Base-by-base conservation (phyloP, 2,113 vertebrate species). In the Ictalurus punctatus region DNA sequence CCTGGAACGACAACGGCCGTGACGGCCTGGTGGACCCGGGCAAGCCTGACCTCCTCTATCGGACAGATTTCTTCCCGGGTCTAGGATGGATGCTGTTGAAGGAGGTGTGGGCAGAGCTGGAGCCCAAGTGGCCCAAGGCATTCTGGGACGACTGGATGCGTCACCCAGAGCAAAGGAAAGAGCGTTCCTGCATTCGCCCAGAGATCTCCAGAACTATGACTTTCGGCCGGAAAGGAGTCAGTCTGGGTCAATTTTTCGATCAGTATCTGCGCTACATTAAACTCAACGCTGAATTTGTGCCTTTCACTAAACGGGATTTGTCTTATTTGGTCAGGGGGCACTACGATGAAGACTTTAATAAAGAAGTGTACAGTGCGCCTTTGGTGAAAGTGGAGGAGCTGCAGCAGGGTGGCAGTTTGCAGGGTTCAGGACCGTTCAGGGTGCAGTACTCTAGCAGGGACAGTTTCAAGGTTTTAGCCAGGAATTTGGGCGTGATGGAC, bases 71-170 rank as follows among this genome's bases (percentile, higher is more conserved):
- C 58, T 99, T 99, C 82, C 98, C 98, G 0, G 98, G 98, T 0
- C 88, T 99, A 16, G 98, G 98, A 0, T 99, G 98, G 98, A 90
- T 99, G 92, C 91, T 99, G 16, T 40, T 98, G 13, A 96, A 95
- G 0, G 97, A 97, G 4, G 90, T 97, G 1, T 99, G 98, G 98
- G 96, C 95, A 0, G 98, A 99, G 40, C 88, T 99, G 19, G 98
- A 99, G 58, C 97, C 97, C 81, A 98, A 98, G n/a, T 99, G 98
- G 98, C 98, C 98, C 0, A 92, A 91, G 0, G 97, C 98, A 0
- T 99, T 99, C 83, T 99, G 98, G 98, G 98, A 99, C 0, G 98
- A 99, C 90, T 99, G 98, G 98, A 98, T 99, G 97, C 93, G 98
- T 3, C 95, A 96, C 0, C 98, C 98, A 0, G 97, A 97, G 61